Evolutionary conservation across 2,797 vertebrate species (phyloP), one percentile per base, ranked within the genome.

Genomic region (Poeciliopsis paucimaculata): DNA sequence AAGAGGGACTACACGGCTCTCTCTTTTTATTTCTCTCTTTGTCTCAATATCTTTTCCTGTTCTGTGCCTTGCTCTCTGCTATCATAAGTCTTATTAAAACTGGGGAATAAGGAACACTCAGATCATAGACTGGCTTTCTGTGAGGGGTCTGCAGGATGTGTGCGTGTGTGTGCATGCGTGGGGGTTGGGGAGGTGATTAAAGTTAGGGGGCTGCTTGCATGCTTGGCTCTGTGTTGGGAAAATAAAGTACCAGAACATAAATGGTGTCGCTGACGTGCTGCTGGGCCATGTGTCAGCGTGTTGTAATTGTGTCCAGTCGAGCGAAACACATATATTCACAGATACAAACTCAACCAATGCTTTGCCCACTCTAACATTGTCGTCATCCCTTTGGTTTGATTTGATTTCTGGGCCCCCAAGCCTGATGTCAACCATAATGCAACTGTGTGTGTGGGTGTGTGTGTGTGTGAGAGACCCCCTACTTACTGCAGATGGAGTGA

Each of bases 251-350:
- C 36, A n/a, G 72, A 76, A 75, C 11, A 45, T 86, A 88, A 89
- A 86, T 79, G 80, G 89, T 92, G 90, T 89, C 75, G 66, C 68
- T 88, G 90, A 91, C 89, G 89, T 84, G 87, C 82, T 85, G 86
- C 75, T 78, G 84, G 89, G 88, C 87, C 87, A 80, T 79, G 87
- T 90, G 88, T 90, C 91, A 85, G 41, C 84, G 89, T 90, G 90
- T 89, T 89, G 88, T 94, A 93, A 94, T 92, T 91, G 91, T 86
- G 86, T 92, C 86, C 92, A 90, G 86, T 87, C 82, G 73, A 70
- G 87, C 53, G 5, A 57, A 83, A 84, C 79, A 77, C 73, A 85
- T 76, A 79, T 47, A 81, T 62, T 79, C 70, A 64, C 62, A 72
- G 12, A 49, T 53, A 72, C 45, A 73, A 36, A 46, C 64, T 53